Conservation (phyloP, 2,888 invertebrate genomes). For the Nezara viridula region DNA sequence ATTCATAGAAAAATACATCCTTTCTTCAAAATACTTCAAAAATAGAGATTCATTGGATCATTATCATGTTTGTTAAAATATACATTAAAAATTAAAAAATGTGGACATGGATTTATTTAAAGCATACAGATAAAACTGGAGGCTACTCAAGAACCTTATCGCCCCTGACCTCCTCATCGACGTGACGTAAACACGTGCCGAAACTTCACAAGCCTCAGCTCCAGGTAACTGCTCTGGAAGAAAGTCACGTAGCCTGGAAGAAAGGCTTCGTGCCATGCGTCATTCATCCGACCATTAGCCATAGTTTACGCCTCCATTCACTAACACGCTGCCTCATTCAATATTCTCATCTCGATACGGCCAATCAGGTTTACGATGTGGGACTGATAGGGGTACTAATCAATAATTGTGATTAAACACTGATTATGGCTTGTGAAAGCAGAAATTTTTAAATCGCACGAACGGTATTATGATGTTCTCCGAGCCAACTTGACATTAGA, state of each 20-base stretch:
- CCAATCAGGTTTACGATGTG: not conserved
- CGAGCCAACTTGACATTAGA: too few species aligned
- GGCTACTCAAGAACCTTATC: not conserved
- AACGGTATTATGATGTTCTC: too few species aligned
- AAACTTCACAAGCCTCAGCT: not conserved
- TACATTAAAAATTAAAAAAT: too few species aligned
- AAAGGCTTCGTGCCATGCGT: slow-evolving; percentile 33
- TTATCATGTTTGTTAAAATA: too few species aligned
- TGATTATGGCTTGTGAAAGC: not conserved
- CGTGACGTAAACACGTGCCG: slow-evolving; percentile 23
- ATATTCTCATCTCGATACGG: slow-evolving; percentile 16
- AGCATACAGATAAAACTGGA: too few species aligned
- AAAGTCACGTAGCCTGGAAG: slow-evolving; percentile 46
- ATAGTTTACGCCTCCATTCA: slow-evolving; percentile 48
- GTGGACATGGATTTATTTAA: too few species aligned
- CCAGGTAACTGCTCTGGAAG: slow-evolving; percentile 20
- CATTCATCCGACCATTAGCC: slow-evolving; percentile 17
- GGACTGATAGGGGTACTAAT: not conserved
- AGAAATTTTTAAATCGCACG: not conserved
- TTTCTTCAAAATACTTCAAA: too few species aligned
- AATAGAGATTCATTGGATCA: too few species aligned
- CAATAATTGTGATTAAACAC: not conserved
- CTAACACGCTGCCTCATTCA: slow-evolving; percentile 14
- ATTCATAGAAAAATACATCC: too few species aligned
- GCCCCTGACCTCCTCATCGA: not conserved